Percentiles rank a stretch among this genome's conserved stretches.
These are phyloP conservation scores for Sarcophaga carnaria DNA, from an alignment of 2,888 invertebrate species.

Conservation along the genomic window DNA sequence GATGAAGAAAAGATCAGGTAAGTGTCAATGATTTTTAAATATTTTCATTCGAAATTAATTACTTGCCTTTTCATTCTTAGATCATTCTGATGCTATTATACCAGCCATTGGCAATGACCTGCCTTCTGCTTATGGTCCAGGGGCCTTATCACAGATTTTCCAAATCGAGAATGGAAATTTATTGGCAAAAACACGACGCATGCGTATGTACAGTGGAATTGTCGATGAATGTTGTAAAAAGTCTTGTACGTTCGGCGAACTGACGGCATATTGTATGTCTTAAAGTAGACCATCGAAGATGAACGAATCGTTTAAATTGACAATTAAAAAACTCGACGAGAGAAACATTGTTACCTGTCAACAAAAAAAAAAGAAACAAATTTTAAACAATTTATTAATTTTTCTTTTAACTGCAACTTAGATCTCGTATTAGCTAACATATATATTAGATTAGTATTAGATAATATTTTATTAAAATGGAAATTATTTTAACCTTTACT, in stretches of 20 bases:
- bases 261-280: constrained; percentile 38
- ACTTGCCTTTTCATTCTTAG: background rate
- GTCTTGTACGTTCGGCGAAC: constrained; percentile 23
- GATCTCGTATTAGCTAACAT: too few relatives aligned
- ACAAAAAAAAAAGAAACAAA: too few relatives aligned
- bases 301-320: too few relatives aligned
- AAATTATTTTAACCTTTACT: too few relatives aligned
- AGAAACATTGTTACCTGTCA: too few relatives aligned
- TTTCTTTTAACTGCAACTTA: too few relatives aligned
- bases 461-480: too few relatives aligned
- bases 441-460: too few relatives aligned
- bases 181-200: constrained; percentile 22
- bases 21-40: constrained; percentile 28
- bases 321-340: too few relatives aligned
- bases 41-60: background rate
- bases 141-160: constrained; percentile 16
- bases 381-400: too few relatives aligned
- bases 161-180: constrained; percentile 39
- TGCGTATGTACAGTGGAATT: constrained; percentile 37
- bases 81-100: background rate
- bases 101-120: background rate
- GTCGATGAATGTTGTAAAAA: constrained; percentile 57
- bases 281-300: background rate
- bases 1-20: constrained; percentile 41
- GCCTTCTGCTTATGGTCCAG: background rate